Evolutionary conservation across 1,140 invertebrate species (phyloP), one percentile per base, ranked within the genome.

Genomic region (Hylaeus anthracinus): DNA sequence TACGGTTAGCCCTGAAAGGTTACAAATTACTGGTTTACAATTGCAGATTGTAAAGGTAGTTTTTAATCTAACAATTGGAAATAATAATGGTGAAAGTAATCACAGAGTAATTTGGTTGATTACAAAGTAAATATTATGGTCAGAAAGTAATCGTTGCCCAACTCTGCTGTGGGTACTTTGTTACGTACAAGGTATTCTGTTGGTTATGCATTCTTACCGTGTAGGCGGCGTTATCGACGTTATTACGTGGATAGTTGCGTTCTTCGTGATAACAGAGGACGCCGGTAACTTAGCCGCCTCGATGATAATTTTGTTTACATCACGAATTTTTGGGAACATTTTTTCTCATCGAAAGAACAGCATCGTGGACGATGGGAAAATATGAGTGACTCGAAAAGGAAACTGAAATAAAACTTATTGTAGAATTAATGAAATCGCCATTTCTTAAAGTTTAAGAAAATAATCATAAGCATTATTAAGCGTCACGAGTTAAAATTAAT

Each of bases 221-320:
- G 45, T 48, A 6, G 12, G 5, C 10, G 14, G 12, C 37, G 6
- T 51, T 60, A 61, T 60, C 43, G 15, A 70, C 55, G 37, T n/a
- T 60, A 26, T 15, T 8, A 2, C 9, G 41, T 9, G 51, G 6
- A 15, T 48, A 8, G 1, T 10, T 76, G 4, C 1, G 1, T 48
- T 12, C 3, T 48, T n/a, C 43, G 6, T 5, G 8, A 15, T 45
- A 56, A 14, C 6, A 45, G n/a, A 8, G 3, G n/a, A 58, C n/a
- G 43, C 51, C 48, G 65, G 60, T 70, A 48, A n/a, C 10, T 43
- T 26, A 4, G 45, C 8, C 1, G 3, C 43, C 5, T 15, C 56
- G 51, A 67, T 67, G 56, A 75, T 75, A 15, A 67, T 58, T 55
- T 74, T 75, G 26, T 26, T 26, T 58, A 5, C 53, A 58, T 1